Evolutionary conservation across 2,797 vertebrate genomes (phyloP).

Genomic region (Lophius americanus): DNA sequence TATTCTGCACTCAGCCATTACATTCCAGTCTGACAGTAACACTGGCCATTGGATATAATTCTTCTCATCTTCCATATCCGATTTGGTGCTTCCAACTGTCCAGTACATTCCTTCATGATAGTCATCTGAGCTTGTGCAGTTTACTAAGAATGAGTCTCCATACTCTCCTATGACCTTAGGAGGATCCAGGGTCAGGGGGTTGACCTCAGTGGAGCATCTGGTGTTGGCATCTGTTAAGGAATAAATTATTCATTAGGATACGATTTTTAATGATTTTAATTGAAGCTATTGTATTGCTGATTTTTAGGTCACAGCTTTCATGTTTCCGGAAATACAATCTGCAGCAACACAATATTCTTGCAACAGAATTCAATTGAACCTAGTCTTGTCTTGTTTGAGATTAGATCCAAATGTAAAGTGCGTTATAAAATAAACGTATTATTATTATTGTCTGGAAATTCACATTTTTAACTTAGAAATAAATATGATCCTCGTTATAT

Average conservation of each 20-base stretch:
- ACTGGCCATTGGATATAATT: fast-evolving
- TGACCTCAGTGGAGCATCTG: not conserved
- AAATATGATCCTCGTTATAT: no score
- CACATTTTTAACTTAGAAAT: no score
- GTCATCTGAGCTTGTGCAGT: not conserved
- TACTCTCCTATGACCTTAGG: slow-evolving; percentile 12
- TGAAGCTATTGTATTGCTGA: no score
- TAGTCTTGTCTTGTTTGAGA: no score
- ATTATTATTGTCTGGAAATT: no score
- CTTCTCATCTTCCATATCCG: fast-evolving
- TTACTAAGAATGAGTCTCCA: fast-evolving
- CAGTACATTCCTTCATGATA: not conserved
- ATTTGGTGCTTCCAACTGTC: fast-evolving
- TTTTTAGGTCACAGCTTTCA: no score
- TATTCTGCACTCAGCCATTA: slow-evolving; percentile 23
- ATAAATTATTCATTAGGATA: not conserved
- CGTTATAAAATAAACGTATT: no score
- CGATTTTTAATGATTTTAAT: no score
- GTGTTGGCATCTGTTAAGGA: slow-evolving; percentile 39
- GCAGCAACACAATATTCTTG: no score
- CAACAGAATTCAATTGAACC: no score
- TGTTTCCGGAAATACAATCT: no score
- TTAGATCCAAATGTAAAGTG: no score
- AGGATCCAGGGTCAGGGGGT: slow-evolving; percentile 35
- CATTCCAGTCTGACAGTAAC: slow-evolving; percentile 14